Base-by-base conservation (phyloP, 2,888 invertebrate species). In the Macrostomum cliftonense region DNA sequence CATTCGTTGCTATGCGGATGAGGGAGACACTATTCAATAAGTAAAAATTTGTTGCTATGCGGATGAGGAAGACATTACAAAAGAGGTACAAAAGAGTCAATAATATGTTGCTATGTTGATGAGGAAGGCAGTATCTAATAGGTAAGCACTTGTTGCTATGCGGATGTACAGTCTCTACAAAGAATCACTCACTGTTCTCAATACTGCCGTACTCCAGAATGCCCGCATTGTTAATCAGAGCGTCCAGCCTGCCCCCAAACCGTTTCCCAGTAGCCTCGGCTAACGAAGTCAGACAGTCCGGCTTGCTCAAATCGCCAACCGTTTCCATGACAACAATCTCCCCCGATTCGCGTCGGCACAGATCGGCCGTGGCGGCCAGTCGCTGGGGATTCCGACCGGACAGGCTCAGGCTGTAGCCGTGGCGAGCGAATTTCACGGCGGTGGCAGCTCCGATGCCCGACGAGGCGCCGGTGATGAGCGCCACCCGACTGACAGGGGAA, bases 151-250 rank as follows among this genome's bases (percentile, higher is more conserved):
- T n/a, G n/a, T n/a, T n/a, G n/a, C n/a, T n/a, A n/a, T n/a, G n/a
- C n/a, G n/a, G n/a, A n/a, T n/a, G n/a, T n/a, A 4, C 28, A 4
- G 28, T 9, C 28, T 9, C 28, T 9, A 7, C 4, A 4, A 28
- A 9, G 28, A 7, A 4, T 7, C 4, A 9, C 28, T 28, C 28
- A 28, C 28, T 83, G 55, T 76, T 82, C 71, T 91, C 89, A 58
- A 89, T 86, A 1, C 77, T 76, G 36, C 89, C 91, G 0, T 73
- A 73, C 63, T 81, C 82, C 20, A 88, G 69, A 28, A 83, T 78
- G 2, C 91, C 91, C 14, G 91, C 91, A 71, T 83, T 87, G 67
- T 93, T 69, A 14, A 68, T 67, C 59, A 68, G 52, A 42, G 67
- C 58, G 53, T 68, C 57, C 14, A 67, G 49, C 12, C 51, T 56